Percentiles rank a stretch among this genome's conserved stretches.
These are phyloP conservation scores for Seriola dumerili DNA, from an alignment of 2,113 vertebrate genomes.

Conservation along the genomic window DNA sequence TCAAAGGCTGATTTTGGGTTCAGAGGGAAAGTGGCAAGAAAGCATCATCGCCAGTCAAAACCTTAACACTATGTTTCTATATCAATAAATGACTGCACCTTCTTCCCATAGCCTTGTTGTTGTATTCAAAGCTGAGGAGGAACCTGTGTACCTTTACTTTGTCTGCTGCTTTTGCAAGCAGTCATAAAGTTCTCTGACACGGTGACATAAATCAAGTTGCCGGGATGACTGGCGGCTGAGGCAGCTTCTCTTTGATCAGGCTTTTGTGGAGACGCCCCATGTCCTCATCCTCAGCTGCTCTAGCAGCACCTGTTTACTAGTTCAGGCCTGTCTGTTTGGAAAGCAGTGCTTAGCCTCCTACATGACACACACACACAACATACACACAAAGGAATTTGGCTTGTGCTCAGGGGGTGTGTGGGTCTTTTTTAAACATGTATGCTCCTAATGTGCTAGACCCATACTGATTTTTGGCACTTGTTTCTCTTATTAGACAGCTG, in stretches of 20 bases:
- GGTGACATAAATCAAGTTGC: conserved; percentile 81
- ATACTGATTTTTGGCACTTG: conserved; percentile 20
- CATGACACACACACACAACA: conserved; percentile 66
- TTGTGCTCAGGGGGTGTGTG: conserved; percentile 37
- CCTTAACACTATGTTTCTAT: conserved; percentile 10
- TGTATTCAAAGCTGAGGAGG: conserved; percentile 19
- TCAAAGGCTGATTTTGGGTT: conserved; percentile 32
- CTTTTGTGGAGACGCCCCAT: conserved; percentile 84
- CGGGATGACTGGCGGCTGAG: conserved; percentile 84
- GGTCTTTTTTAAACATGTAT: conserved; percentile 39
- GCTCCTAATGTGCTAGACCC: conserved; percentile 32
- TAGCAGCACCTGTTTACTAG: conserved; percentile 91
- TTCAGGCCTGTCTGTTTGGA: conserved; percentile 85
- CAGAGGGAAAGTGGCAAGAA: conserved; percentile 11
- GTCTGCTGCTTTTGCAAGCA: conserved; percentile 57
- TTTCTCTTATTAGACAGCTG: conserved; percentile 46
- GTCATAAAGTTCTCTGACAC: conserved; percentile 72
- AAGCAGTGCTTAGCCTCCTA: conserved; percentile 62
- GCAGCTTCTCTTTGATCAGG: conserved; percentile 89
- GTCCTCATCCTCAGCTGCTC: conserved; percentile 84
- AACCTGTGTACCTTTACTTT: conserved; percentile 52
- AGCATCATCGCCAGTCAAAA: conserved; percentile 12
- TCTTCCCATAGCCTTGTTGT: not conserved
- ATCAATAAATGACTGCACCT: not conserved
- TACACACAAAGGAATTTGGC: conserved; percentile 73